A percentile compares a stretch with the other conserved stretches of the same genome.
Evolutionary conservation across 2,797 vertebrate genomes (phyloP).

Genomic region (Zenarchopterus dispar): DNA sequence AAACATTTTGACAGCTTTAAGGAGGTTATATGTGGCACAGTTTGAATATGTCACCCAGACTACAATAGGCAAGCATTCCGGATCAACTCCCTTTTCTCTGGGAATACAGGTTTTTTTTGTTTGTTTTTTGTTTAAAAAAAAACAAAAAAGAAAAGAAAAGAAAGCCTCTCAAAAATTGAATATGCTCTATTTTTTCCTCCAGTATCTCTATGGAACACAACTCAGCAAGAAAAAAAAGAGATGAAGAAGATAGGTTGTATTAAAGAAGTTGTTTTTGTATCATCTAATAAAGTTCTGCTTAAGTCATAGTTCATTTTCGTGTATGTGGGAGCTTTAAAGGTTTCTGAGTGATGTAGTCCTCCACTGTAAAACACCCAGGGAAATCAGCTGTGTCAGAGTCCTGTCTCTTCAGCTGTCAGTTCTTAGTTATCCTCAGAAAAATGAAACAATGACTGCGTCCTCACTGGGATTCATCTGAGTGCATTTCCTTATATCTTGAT

Average conservation of each 20-base stretch:
- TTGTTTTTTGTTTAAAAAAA: too few species aligned
- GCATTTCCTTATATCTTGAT: constrained; percentile 39
- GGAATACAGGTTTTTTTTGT: constrained; percentile 30
- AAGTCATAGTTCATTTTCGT: constrained; percentile 49
- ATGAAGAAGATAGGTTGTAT: constrained; percentile 57
- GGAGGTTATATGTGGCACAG: constrained; percentile 69
- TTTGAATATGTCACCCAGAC: constrained; percentile 53
- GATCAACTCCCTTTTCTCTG: constrained; percentile 39
- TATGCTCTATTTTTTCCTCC: constrained; percentile 27
- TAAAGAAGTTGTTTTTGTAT: constrained; percentile 41
- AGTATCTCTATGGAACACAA: constrained; percentile 62
- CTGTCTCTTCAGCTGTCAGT: constrained; percentile 47
- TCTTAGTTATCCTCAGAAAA: constrained; percentile 60
- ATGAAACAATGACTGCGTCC: constrained; percentile 51
- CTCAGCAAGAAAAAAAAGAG: constrained; percentile 64
- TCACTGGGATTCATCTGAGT: constrained; percentile 53
- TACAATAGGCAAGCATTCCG: constrained; percentile 52
- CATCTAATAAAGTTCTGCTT: constrained; percentile 53
- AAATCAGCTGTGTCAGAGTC: constrained; percentile 62
- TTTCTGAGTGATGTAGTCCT: constrained; percentile 59
- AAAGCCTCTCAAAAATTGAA: constrained; percentile 38
- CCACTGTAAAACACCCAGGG: constrained; percentile 39
- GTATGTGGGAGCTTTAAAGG: constrained; percentile 59
- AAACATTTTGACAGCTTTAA: constrained; percentile 61
- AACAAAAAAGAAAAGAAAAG: not conserved